Evolutionary conservation across 2,797 vertebrate species (phyloP), one percentile per base, ranked within the genome.

Genomic region (Lycodopsis pacificus): DNA sequence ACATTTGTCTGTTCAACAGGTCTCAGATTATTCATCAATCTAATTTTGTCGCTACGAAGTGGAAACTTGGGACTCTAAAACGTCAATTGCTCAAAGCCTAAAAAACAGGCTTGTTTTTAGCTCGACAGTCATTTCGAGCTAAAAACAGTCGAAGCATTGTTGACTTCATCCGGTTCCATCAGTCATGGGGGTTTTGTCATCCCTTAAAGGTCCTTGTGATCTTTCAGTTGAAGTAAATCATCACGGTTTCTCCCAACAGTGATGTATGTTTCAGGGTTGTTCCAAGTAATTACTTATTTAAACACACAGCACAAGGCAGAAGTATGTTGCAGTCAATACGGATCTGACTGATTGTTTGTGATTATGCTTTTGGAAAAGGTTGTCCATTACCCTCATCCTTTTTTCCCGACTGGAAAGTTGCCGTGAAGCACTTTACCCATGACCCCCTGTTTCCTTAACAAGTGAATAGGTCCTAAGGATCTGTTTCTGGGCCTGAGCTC

Each of bases 401-500:
- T 66, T 89, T 54, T 72, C 67, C 73, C 51, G 3, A 76, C 84
- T 82, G 86, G 75, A 89, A 92, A 88, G 79, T 82, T 77, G 87
- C 86, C 40, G 67, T 89, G 69, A 85, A 88, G 74, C 88, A 84
- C 87, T 92, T 90, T 89, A 86, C 75, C 89, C 89, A 85, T 91
- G 86, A 92, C 81, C 90, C 82, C 84, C 81, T 89, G 84, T 92
- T 92, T 92, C 86, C 85, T 77, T 76, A 73, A 86, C 85, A 89
- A 89, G 82, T 87, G 83, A 89, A 86, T 80, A 72, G 83, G 77
- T 83, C 78, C 77, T 84, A 84, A 89, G 87, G 83, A 87, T 88
- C 73, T 71, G 77, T 89, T 91, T 86, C 77, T 87, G 80, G 83
- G 79, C 73, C 83, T 65, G 72, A 71, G 73, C 80, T 88, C 86